Conservation (phyloP, 2,797 vertebrate genomes). For the Petrocephalus sullivani region DNA sequence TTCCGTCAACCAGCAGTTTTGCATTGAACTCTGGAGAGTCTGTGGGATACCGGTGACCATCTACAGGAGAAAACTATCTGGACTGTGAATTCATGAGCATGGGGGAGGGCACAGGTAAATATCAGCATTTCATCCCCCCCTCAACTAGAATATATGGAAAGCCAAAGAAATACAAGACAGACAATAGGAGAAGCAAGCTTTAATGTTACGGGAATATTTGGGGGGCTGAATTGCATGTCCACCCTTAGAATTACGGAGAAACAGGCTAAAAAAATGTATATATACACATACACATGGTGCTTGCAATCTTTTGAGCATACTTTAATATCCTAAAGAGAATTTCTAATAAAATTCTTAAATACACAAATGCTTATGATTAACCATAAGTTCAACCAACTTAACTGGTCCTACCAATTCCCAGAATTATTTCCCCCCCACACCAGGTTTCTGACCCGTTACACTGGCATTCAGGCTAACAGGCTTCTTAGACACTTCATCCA, state of each 20-base stretch:
- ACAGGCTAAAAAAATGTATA: background rate
- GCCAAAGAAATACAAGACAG: background rate
- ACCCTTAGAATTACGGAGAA: background rate
- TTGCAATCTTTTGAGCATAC: background rate
- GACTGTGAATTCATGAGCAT: background rate
- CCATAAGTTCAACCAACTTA: background rate
- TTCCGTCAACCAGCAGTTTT: background rate
- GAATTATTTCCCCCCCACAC: background rate
- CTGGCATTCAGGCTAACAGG: background rate
- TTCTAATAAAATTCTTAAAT: slow-evolving; percentile 8
- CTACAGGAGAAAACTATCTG: background rate
- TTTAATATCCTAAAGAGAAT: slow-evolving; percentile 5
- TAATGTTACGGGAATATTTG: background rate
- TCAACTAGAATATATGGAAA: background rate
- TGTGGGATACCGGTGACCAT: background rate
- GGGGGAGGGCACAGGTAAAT: background rate
- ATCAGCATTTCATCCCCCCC: background rate
- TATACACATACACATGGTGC: background rate
- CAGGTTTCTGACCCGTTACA: background rate
- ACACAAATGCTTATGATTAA: slow-evolving; percentile 1
- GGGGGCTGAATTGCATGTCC: background rate
- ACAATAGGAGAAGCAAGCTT: background rate
- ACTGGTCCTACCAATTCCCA: background rate
- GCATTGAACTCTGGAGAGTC: background rate
- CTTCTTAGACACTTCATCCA: background rate